A percentile compares a stretch with the other conserved stretches of the same genome.
Evolutionary conservation across 2,888 invertebrate genomes (phyloP).

Genomic region (Slavum lentiscoides): DNA sequence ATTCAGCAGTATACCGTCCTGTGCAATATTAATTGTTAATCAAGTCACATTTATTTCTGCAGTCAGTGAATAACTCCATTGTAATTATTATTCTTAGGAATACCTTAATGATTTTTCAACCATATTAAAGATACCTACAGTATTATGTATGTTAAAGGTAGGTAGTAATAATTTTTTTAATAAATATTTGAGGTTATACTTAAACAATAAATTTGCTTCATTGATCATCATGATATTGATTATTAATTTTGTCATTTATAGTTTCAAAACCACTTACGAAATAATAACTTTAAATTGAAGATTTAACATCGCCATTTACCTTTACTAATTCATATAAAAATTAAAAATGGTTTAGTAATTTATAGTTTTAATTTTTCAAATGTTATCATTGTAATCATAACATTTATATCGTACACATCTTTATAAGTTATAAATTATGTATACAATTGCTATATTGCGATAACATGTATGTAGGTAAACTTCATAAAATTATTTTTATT

Average conservation of each 20-base stretch:
- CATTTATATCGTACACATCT: no score
- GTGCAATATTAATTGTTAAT: slow-evolving; percentile 48
- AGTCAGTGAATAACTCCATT: slow-evolving; percentile 5
- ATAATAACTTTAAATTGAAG: no score
- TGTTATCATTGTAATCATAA: no score
- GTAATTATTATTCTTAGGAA: slow-evolving; percentile 47
- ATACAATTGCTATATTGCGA: not conserved
- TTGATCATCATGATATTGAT: not conserved
- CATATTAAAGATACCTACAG: not conserved
- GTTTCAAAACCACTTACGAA: no score
- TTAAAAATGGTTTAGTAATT: no score
- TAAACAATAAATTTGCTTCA: not conserved
- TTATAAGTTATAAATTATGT: no score
- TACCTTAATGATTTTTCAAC: slow-evolving; percentile 23
- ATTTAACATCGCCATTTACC: no score
- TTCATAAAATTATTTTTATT: not conserved
- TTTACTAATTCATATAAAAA: no score
- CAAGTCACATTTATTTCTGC: slow-evolving; percentile 43
- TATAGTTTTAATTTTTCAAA: no score
- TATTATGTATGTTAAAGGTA: not conserved
- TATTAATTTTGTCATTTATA: not conserved
- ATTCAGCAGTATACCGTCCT: slow-evolving; percentile 18
- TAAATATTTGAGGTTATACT: slow-evolving; percentile 30
- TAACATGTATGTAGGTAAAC: not conserved
- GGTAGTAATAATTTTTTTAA: slow-evolving; percentile 16